phyloP scores from a whole-genome alignment of 1,140 invertebrate genomes.

The Brachionus sp. region DNA sequence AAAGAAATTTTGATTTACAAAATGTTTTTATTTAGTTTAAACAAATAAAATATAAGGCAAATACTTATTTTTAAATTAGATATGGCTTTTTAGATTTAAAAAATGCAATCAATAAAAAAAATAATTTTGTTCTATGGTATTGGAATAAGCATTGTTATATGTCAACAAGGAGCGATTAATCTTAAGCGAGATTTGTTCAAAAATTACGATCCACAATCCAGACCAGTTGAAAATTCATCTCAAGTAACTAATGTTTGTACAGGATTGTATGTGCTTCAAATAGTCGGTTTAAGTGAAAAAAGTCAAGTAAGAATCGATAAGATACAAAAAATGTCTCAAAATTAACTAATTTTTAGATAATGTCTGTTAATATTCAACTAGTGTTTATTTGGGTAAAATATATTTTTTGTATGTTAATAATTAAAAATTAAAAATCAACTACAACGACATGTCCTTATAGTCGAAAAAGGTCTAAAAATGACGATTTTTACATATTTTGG shows the following conservation, averaged over 20 bases:
- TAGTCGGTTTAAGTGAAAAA: constrained; percentile 38
- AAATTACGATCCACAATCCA: constrained; percentile 34
- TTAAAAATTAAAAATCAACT: too few species aligned
- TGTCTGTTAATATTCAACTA: constrained; percentile 18
- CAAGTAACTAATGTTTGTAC: constrained; percentile 20
- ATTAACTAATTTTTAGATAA: not conserved
- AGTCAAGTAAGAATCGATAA: not conserved
- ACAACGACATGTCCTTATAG: too few species aligned
- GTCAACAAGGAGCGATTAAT: constrained; percentile 27
- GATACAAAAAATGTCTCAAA: not conserved
- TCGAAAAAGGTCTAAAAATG: too few species aligned
- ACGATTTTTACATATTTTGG: too few species aligned
- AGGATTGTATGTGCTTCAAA: constrained; percentile 18
- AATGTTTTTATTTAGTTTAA: too few species aligned
- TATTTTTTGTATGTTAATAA: not conserved
- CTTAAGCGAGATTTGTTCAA: constrained; percentile 26
- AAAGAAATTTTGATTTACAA: not conserved
- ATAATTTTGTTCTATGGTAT: not conserved
- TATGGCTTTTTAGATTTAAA: not conserved
- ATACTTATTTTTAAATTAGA: not conserved
- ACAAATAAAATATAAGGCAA: not conserved
- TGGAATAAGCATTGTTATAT: not conserved
- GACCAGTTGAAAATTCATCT: constrained; percentile 37
- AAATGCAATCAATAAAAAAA: not conserved
- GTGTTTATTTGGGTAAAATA: constrained; percentile 6